Conservation (phyloP, 2,797 vertebrate genomes). For the Cetoscarus ocellatus region DNA sequence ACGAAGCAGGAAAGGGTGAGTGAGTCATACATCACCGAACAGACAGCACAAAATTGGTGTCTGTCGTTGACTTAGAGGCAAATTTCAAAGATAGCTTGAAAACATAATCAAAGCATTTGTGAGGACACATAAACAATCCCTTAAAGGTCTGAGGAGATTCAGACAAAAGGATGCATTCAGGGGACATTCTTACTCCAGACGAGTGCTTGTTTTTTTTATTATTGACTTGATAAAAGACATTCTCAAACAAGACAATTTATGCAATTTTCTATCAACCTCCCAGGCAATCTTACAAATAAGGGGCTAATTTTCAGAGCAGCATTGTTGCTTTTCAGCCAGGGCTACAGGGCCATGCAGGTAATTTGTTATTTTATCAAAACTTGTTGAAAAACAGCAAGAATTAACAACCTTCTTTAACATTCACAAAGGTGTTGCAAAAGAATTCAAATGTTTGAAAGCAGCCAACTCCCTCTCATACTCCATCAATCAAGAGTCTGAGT, state of each 20-base stretch:
- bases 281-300: slow-evolving; percentile 58
- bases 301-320: slow-evolving; percentile 61
- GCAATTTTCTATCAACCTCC: slow-evolving; percentile 41
- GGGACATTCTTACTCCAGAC: slow-evolving; percentile 40
- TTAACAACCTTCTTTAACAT: slow-evolving; percentile 45
- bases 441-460: slow-evolving; percentile 55
- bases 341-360: slow-evolving; percentile 53
- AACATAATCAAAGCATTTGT: slow-evolving; percentile 7
- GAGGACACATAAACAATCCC: slow-evolving; percentile 12
- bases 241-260: slow-evolving; percentile 30
- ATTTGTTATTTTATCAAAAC: slow-evolving; percentile 62
- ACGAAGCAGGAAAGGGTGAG: slow-evolving; percentile 7
- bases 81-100: slow-evolving; percentile 8
- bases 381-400: slow-evolving; percentile 44
- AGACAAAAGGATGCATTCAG: slow-evolving; percentile 20
- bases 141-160: slow-evolving; percentile 20
- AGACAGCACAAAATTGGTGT: slow-evolving; percentile 6
- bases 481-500: slow-evolving; percentile 21
- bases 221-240: slow-evolving; percentile 42
- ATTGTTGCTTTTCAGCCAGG: slow-evolving; percentile 44
- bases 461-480: slow-evolving; percentile 37
- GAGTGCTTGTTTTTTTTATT: slow-evolving; percentile 37
- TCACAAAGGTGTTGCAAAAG: slow-evolving; percentile 58
- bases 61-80: slow-evolving; percentile 11
- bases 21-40: slow-evolving; percentile 19